These are phyloP conservation scores for Pterostichus madidus DNA, from an alignment of 2,888 invertebrate genomes.

Conservation along the genomic window DNA sequence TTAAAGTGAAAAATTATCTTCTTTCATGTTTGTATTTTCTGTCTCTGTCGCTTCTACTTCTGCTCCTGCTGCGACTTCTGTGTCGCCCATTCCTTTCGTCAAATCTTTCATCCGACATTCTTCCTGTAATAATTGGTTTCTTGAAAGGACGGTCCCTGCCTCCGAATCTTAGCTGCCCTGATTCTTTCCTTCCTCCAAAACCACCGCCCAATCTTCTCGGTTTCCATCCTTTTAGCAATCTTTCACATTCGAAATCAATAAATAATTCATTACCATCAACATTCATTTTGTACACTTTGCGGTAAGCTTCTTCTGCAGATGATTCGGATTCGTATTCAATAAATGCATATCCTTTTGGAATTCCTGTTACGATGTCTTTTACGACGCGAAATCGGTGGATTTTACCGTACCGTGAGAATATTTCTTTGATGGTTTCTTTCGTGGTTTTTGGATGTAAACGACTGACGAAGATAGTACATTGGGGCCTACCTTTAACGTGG, in stretches of 20 bases:
- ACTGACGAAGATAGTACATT: constrained; percentile 87
- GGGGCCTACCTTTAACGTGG: constrained; percentile 84
- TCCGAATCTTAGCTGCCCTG: constrained; percentile 93
- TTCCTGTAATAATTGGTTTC: constrained; percentile 79
- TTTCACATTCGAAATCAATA: constrained; percentile 88
- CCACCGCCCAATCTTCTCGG: constrained; percentile 93
- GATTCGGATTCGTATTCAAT: constrained; percentile 86
- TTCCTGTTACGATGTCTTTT: constrained; percentile 90
- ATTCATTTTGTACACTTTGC: constrained; percentile 80
- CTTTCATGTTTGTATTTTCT: constrained; percentile 57
- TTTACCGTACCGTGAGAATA: constrained; percentile 84
- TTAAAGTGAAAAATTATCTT: constrained; percentile 22
- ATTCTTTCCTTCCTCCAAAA: constrained; percentile 91
- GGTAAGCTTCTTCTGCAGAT: constrained; percentile 82
- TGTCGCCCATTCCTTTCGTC: constrained; percentile 58
- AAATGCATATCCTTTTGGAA: constrained; percentile 91
- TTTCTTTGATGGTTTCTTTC: constrained; percentile 80
- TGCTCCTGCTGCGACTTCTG: constrained; percentile 52
- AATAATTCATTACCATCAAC: constrained; percentile 86
- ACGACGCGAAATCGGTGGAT: constrained; percentile 83
- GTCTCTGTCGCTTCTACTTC: constrained; percentile 54
- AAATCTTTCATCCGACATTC: constrained; percentile 1
- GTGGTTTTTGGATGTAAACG: constrained; percentile 85
- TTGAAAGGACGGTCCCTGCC: constrained; percentile 88
- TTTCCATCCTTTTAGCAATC: constrained; percentile 87